Base-by-base conservation (phyloP, 2,797 vertebrate species). In the Chloroceryle inda region DNA sequence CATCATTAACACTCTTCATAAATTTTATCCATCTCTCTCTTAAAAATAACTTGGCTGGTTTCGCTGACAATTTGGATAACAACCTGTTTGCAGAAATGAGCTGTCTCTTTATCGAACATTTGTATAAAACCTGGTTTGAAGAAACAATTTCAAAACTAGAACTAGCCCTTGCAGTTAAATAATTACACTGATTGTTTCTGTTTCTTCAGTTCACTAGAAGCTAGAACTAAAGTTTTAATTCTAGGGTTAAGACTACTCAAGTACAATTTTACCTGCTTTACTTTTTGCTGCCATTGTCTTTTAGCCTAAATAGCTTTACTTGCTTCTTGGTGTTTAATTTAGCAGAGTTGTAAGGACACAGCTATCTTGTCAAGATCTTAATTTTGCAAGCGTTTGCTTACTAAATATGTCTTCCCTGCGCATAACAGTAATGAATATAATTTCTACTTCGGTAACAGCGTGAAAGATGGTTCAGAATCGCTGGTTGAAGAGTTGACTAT, bases 121-220 rank as follows among this genome's bases (percentile, higher is more conserved):
- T 74, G 13, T 73, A 2, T 50, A 67, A 63, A 79, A 52, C 29
- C 21, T 69, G n/a, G 3, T 55, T 79, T 72, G 38, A 27, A 45
- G 23, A 80, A 85, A 27, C 2, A n/a, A 0, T 94, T 89, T 71
- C 33, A 71, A 79, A 82, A 52, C 37, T 44, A 47, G 27, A 63
- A n/a, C 13, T 24, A 66, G 26, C 13, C 42, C 13, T 21, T 85
- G 19, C 38, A 19, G 38, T 91, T 26, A 42, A 38, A 49, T 29
- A 42, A 11, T 62, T 71, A 1, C 1, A 4, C 26, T 10, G 20
- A 27, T 9, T 21, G 3, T 62, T 10, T 13, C 19, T 0, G 0
- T 76, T 93, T 75, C 58, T 78, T 80, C 45, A 8, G 18, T 35
- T 62, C 37, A 7, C 13, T 49, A 5, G 13, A 79, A 31, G 45